Percentiles rank a stretch among this genome's conserved stretches.
phyloP scores from a whole-genome alignment of 1,140 invertebrate species.

The Formica selysi region DNA sequence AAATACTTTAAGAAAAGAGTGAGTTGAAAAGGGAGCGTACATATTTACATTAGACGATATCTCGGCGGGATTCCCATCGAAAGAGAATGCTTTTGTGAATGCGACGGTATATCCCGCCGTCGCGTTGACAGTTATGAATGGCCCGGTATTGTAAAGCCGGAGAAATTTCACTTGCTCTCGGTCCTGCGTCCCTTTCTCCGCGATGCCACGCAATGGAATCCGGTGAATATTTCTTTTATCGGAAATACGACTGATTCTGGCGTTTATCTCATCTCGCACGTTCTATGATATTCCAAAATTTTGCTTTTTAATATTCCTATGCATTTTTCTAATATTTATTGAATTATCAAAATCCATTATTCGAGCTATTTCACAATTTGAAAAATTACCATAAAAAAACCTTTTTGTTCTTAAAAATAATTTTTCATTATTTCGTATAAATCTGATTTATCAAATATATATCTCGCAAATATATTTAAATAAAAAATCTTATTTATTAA shows the following conservation, averaged over 20 bases:
- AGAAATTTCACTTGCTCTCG: conserved; percentile 61
- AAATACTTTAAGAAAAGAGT: conserved; percentile 49
- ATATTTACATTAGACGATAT: conserved; percentile 66
- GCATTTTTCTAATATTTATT: conserved; percentile 11
- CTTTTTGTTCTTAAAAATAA: neutral
- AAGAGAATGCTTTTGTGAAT: conserved; percentile 66
- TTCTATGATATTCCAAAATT: conserved; percentile 1
- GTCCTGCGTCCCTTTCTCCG: neutral
- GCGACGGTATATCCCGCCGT: conserved; percentile 52
- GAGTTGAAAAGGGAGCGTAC: conserved; percentile 42
- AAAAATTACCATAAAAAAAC: neutral
- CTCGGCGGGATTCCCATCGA: conserved; percentile 61
- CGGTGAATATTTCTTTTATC: conserved; percentile 63
- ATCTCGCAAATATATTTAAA: neutral
- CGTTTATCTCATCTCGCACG: neutral
- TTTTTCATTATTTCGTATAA: neutral
- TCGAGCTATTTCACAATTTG: neutral
- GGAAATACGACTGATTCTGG: conserved; percentile 31
- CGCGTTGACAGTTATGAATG: conserved; percentile 68
- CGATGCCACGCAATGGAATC: neutral
- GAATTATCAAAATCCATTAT: neutral
- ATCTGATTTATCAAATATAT: neutral
- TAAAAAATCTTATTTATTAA: neutral
- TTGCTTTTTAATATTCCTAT: neutral
- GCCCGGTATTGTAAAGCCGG: conserved; percentile 45